These are phyloP conservation scores for Dufourea novaeangliae DNA, from an alignment of 1,140 invertebrate species.

Conservation along the genomic window DNA sequence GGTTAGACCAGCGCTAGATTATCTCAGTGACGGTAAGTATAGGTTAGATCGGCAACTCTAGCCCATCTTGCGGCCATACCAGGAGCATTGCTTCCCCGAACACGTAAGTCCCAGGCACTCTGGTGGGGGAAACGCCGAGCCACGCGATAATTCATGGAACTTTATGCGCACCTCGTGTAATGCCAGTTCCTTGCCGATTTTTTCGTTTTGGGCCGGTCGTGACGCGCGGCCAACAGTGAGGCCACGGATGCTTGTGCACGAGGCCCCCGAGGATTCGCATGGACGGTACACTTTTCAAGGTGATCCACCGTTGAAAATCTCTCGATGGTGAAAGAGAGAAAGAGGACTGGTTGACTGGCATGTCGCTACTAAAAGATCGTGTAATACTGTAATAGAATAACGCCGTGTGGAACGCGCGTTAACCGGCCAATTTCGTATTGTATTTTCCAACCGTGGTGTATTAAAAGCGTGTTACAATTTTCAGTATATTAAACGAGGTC, in stretches of 20 bases:
- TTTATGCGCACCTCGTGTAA: conserved; percentile 71
- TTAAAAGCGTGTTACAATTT: background rate
- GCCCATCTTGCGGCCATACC: conserved; percentile 64
- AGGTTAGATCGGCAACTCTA: conserved; percentile 67
- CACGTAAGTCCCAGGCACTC: conserved; percentile 63
- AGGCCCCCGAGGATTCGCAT: conserved; percentile 29
- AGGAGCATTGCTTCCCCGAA: conserved; percentile 68
- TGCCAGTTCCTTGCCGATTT: conserved; percentile 50
- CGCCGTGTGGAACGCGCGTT: background rate
- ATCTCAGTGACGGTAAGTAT: conserved; percentile 75
- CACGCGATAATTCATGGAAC: conserved; percentile 72
- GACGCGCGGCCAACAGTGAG: conserved; percentile 28
- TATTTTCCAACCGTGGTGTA: background rate
- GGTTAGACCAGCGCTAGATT: conserved; percentile 69
- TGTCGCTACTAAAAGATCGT: background rate
- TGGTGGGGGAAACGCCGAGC: conserved; percentile 52
- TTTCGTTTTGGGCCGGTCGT: conserved; percentile 44
- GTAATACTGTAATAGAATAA: background rate
- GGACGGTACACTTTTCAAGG: conserved; percentile 39
- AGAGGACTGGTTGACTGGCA: background rate
- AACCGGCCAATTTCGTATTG: background rate
- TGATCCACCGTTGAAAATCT: conserved; percentile 51
- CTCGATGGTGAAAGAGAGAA: conserved; percentile 6
- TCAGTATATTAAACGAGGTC: background rate
- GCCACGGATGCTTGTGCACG: conserved; percentile 15